phyloP scores from a whole-genome alignment of 2,888 invertebrate genomes.

The Drosophila monieri region DNA sequence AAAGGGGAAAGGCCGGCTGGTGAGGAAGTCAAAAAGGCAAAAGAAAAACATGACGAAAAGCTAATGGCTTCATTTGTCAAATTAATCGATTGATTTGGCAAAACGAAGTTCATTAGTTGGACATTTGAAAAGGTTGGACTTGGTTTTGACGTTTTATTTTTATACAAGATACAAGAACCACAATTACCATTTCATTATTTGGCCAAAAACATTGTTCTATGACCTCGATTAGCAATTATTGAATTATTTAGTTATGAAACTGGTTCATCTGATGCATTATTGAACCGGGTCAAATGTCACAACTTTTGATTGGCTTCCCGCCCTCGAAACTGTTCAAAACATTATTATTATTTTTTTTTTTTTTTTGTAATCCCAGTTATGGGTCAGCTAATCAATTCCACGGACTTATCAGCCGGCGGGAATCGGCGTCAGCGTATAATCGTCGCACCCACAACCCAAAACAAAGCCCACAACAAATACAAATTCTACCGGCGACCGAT shows the following conservation, averaged over 20 bases:
- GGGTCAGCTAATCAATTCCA: constrained; percentile 5
- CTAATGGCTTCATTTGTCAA: constrained; percentile 2
- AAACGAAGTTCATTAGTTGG: neutral
- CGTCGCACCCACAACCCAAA: constrained; percentile 1
- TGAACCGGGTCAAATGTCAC: neutral
- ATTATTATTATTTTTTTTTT: neutral
- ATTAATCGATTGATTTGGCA: neutral
- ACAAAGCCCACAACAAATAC: neutral
- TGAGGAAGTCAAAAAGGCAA: constrained; percentile 1
- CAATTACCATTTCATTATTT: neutral
- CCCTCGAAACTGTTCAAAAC: neutral
- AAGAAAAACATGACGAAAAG: neutral
- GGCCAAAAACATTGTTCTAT: constrained; percentile 1
- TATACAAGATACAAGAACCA: too few species aligned
- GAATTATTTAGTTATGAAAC: neutral
- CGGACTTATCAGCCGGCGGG: constrained; percentile 1
- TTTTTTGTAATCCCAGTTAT: neutral
- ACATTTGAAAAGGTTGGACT: neutral
- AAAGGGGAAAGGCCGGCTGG: neutral
- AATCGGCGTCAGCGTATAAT: neutral
- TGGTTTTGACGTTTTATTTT: neutral
- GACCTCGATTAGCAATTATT: neutral
- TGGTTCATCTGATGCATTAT: neutral
- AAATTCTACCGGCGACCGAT: constrained; percentile 1
- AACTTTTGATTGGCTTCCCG: neutral